These are phyloP conservation scores for Clarias batrachus DNA, from an alignment of 2,113 vertebrate genomes.

Conservation along the genomic window DNA sequence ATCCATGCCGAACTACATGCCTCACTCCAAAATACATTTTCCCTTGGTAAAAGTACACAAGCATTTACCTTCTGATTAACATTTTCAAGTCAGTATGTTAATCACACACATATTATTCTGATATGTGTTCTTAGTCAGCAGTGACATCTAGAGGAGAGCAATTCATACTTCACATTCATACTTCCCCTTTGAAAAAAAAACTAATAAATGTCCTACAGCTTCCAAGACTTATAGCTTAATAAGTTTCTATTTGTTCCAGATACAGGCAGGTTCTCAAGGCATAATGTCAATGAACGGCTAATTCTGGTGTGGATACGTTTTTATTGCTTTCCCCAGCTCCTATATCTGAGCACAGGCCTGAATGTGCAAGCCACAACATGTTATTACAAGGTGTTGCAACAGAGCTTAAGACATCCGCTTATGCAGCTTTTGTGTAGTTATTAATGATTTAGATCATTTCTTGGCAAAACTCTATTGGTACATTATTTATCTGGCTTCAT, in stretches of 20 bases:
- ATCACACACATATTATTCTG: neutral
- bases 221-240: neutral
- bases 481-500: neutral
- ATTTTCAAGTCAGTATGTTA: neutral
- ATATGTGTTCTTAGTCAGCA: neutral
- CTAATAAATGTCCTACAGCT: neutral
- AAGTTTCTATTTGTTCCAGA: neutral
- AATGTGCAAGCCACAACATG: neutral
- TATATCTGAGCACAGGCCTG: neutral
- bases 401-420: neutral
- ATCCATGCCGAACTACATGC: neutral
- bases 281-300: neutral
- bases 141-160: constrained; percentile 20
- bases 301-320: neutral
- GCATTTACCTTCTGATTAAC: neutral
- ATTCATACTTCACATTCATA: neutral
- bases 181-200: no score
- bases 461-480: neutral
- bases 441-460: neutral
- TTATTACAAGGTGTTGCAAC: neutral
- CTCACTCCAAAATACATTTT: neutral
- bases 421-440: neutral
- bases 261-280: neutral
- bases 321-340: neutral
- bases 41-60: neutral